phyloP scores from a whole-genome alignment of 2,888 invertebrate genomes.

The Seladonia tumulorum region DNA sequence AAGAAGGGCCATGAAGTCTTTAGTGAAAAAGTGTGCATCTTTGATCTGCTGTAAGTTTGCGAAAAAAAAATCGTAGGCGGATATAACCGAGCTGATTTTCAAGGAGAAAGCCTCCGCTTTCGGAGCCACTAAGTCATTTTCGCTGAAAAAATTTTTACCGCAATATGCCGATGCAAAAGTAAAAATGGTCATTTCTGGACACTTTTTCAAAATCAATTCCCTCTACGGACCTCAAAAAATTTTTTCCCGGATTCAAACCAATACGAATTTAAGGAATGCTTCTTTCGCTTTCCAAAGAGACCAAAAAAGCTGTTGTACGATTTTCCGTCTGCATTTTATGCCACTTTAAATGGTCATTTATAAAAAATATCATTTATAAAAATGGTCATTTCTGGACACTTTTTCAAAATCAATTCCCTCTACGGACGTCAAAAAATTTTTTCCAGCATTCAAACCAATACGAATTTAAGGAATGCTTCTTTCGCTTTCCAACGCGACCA shows the following conservation, averaged over 20 bases:
- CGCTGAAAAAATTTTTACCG: background rate
- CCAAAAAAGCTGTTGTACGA: background rate
- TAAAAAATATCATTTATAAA: no score
- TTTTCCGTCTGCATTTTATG: background rate
- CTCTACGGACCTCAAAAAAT: background rate
- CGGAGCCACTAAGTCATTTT: rapidly evolving
- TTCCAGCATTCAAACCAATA: rapidly evolving
- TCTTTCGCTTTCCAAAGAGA: background rate
- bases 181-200: background rate
- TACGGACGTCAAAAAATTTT: background rate
- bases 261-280: rapidly evolving
- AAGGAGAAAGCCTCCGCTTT: background rate
- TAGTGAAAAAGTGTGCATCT: background rate
- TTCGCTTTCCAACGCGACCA: background rate
- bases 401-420: background rate
- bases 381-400: background rate
- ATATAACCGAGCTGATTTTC: background rate
- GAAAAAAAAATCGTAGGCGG: background rate
- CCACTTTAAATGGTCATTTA: no score
- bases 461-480: rapidly evolving
- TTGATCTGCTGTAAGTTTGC: background rate
- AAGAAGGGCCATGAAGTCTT: background rate
- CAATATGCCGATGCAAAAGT: background rate
- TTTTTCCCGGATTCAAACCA: rapidly evolving
- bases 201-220: background rate